phyloP scores from a whole-genome alignment of 2,797 vertebrate genomes.

The Danio choprae region DNA sequence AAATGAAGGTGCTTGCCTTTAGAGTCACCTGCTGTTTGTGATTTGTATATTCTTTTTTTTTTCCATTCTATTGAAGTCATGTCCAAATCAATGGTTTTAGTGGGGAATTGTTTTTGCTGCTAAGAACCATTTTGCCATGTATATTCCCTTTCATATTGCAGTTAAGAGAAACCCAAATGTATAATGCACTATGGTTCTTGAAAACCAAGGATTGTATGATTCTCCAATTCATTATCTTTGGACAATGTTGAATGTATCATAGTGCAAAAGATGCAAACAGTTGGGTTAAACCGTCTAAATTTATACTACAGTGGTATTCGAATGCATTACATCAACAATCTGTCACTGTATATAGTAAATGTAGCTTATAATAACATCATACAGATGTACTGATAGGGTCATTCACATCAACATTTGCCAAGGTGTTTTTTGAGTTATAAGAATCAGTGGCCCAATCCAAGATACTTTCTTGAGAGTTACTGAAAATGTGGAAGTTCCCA shows the following conservation, averaged over 20 bases:
- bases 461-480: not conserved
- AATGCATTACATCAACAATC: slow-evolving; percentile 13
- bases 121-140: slow-evolving; percentile 55
- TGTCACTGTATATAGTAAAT: slow-evolving; percentile 71
- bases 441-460: not conserved
- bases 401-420: slow-evolving; percentile 60
- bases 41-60: slow-evolving; percentile 49
- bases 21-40: slow-evolving; percentile 50
- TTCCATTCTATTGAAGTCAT: slow-evolving; percentile 48
- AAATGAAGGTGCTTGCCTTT: slow-evolving; percentile 60
- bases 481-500: not conserved
- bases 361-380: slow-evolving; percentile 87
- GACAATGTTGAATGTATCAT: slow-evolving; percentile 34
- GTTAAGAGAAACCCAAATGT: slow-evolving; percentile 65
- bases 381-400: slow-evolving; percentile 62
- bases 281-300: slow-evolving; percentile 14
- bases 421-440: slow-evolving; percentile 29
- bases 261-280: slow-evolving; percentile 9
- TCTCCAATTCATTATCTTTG: slow-evolving; percentile 7
- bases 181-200: slow-evolving; percentile 40
- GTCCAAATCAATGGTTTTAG: slow-evolving; percentile 56
- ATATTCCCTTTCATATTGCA: slow-evolving; percentile 58
- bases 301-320: slow-evolving; percentile 11
- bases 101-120: slow-evolving; percentile 64
- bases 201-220: slow-evolving; percentile 26